Percentiles rank a stretch among this genome's conserved stretches.
Conservation (phyloP, 2,888 invertebrate genomes). For the Resseliella maxima region DNA sequence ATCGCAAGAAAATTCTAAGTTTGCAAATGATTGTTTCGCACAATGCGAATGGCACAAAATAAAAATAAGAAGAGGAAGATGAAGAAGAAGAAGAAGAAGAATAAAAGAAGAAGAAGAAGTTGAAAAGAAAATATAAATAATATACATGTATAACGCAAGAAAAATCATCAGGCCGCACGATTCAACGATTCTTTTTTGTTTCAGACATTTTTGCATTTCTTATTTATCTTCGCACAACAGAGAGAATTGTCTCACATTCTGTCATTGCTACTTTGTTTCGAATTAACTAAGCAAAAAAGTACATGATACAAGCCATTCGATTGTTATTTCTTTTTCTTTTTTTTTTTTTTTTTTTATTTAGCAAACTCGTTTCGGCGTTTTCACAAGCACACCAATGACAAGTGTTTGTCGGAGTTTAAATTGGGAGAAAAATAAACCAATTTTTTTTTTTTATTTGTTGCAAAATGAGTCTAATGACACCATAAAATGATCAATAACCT, state of each 20-base stretch:
- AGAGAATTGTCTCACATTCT: conserved; percentile 23
- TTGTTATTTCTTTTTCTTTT: background rate
- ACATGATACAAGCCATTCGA: conserved; percentile 12
- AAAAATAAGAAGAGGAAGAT: background rate
- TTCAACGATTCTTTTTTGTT: background rate
- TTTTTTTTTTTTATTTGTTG: background rate
- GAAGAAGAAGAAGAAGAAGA: background rate
- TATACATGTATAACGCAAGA: background rate
- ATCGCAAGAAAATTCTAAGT: conserved; percentile 49
- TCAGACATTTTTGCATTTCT: background rate
- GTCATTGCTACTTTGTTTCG: background rate
- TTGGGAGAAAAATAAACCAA: background rate
- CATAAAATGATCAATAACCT: conserved; percentile 51
- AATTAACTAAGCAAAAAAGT: background rate
- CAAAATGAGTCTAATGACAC: conserved; percentile 46
- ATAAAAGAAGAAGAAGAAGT: no score
- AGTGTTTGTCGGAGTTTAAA: background rate
- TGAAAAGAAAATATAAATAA: background rate
- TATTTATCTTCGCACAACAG: conserved; percentile 16
- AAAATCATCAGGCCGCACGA: background rate
- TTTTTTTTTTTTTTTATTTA: background rate
- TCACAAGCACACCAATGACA: background rate
- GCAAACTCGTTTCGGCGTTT: conserved; percentile 27
- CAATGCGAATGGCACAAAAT: background rate
- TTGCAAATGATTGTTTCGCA: background rate